phyloP scores from a whole-genome alignment of 2,888 invertebrate genomes.

The Zygogramma bicolorata region DNA sequence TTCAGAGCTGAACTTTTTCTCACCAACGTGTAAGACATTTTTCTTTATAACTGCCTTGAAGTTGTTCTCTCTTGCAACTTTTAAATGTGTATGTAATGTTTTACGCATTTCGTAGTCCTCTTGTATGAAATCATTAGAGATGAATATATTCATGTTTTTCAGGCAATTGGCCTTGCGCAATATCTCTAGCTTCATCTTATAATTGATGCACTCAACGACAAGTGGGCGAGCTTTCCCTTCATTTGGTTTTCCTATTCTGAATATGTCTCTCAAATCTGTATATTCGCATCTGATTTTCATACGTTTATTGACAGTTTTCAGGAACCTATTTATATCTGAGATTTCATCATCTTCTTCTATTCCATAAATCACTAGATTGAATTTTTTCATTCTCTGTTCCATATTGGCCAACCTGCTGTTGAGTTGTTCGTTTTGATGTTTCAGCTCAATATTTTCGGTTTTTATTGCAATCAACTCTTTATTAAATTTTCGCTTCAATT shows the following conservation, averaged over 20 bases:
- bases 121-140: not conserved
- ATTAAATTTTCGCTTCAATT: not conserved
- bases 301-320: not conserved
- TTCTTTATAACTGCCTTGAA: not conserved
- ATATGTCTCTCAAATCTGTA: not conserved
- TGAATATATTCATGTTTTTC: not conserved
- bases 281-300: not conserved
- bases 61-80: not conserved
- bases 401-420: not conserved
- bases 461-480: not conserved
- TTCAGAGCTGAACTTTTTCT: not conserved
- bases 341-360: not conserved
- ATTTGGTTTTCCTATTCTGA: not conserved
- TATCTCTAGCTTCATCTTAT: not conserved
- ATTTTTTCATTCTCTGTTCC: not conserved
- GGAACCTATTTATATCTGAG: not conserved
- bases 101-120: not conserved
- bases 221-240: not conserved
- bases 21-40: not conserved
- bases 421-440: not conserved
- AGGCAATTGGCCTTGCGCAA: not conserved
- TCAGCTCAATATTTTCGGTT: not conserved
- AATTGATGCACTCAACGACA: not conserved
- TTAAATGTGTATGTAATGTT: not conserved
- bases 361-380: not conserved